A percentile compares a stretch with the other conserved stretches of the same genome.
Conservation (phyloP, 2,797 vertebrate species). For the Hirundo rustica region DNA sequence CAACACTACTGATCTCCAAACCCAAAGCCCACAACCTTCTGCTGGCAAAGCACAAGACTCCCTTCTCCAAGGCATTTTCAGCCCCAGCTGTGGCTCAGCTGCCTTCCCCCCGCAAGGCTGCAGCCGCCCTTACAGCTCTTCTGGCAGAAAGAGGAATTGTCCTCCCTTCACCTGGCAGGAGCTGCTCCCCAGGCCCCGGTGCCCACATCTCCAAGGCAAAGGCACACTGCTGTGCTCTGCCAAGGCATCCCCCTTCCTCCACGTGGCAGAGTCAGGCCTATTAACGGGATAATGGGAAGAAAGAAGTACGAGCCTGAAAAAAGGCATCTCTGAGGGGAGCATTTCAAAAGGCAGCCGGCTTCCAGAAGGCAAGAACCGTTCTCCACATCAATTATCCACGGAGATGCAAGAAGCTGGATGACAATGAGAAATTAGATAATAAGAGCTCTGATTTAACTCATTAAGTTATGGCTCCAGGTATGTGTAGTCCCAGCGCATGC, state of each 20-base stretch:
- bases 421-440: constrained; percentile 38
- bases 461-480: constrained; percentile 37
- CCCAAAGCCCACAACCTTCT: background rate
- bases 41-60: background rate
- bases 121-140: background rate
- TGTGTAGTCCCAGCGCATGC: background rate
- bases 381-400: constrained; percentile 15
- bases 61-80: background rate
- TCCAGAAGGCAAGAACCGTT: constrained; percentile 12
- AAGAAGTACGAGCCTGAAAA: background rate
- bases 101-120: background rate
- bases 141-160: background rate
- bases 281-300: constrained; percentile 1
- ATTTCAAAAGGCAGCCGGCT: constrained; percentile 34
- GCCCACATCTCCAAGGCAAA: background rate
- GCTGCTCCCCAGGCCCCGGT: background rate
- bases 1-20: background rate
- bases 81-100: background rate
- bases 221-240: background rate
- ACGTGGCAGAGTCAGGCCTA: background rate
- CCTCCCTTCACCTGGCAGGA: background rate
- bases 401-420: background rate
- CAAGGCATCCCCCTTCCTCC: background rate
- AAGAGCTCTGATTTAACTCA: constrained; percentile 31
- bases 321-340: background rate